Base-by-base conservation (phyloP, 2,113 vertebrate genomes). In the Melospiza melodia region DNA sequence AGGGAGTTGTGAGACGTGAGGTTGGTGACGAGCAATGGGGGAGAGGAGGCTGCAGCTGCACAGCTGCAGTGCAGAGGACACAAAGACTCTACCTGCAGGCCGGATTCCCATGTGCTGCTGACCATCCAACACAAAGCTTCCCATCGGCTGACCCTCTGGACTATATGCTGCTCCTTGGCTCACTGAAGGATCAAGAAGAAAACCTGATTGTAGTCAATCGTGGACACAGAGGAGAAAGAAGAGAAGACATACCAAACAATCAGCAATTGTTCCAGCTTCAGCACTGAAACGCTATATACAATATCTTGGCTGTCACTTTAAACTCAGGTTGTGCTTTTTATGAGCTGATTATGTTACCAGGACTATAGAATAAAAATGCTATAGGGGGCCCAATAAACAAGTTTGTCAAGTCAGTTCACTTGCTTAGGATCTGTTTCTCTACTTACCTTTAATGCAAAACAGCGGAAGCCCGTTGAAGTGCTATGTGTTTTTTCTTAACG, bases 171-270 rank as follows among this genome's bases (percentile, higher is more conserved):
- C 99, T 99, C 99, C 99, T 98, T 99, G 99, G 98, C 99, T 99
- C 99, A 99, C 99, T 99, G 99, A 99, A 99, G 99, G 99, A 99
- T 99, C 99, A 99, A 99, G 99, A 99, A 99, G 99, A 99, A 99
- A 99, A 99, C 99, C 99, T 99, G 99, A 99, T 99, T 99, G 99
- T 99, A 98, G 99, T 99, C 99, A 99, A 99, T 99, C 98, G 99
- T 98, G 98, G 99, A 99, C 99, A 99, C 98, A 98, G 99, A 98
- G 98, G 98, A 98, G 98, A 98, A 98, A 98, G 98, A 98, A 99
- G 98, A 99, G 98, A 99, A 99, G 99, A 99, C 98, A 99, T 94
- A 99, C 99, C 99, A 99, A 98, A 99, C 99, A 98, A 99, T 99
- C 99, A 99, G 99, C 99, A 99, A 98, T 98, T 98, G 98, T 99